These are phyloP conservation scores for Coleophora flavipennella DNA, from an alignment of 2,888 invertebrate species.

Conservation along the genomic window DNA sequence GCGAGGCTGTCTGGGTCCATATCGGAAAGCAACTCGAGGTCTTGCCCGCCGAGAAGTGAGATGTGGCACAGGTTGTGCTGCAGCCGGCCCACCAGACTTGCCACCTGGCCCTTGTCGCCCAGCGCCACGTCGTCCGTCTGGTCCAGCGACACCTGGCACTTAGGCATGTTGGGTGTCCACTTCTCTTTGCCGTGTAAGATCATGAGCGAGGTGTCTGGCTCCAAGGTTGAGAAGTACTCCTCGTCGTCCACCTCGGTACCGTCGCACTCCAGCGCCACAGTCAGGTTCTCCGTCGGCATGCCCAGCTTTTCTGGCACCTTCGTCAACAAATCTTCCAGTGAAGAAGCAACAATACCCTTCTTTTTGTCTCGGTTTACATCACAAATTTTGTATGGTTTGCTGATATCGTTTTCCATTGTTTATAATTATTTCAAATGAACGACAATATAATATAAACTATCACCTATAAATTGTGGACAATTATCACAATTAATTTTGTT, in stretches of 20 bases:
- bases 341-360: constrained; percentile 86
- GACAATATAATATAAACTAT: constrained; percentile 9
- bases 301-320: constrained; percentile 84
- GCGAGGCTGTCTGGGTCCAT: constrained; percentile 92
- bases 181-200: constrained; percentile 83
- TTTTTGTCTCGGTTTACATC: constrained; percentile 85
- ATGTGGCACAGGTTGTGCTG: constrained; percentile 89
- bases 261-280: constrained; percentile 91
- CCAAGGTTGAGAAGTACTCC: constrained; percentile 93
- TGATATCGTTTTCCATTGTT: constrained; percentile 72
- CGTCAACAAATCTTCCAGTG: constrained; percentile 82
- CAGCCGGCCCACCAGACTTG: constrained; percentile 82
- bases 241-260: constrained; percentile 97
- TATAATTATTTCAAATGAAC: constrained; percentile 1
- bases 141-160: constrained; percentile 75
- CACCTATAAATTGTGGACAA: constrained; percentile 1
- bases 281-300: constrained; percentile 76
- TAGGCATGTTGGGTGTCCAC: constrained; percentile 78
- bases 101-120: constrained; percentile 74
- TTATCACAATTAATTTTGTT: not conserved
- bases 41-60: constrained; percentile 86
- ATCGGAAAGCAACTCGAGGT: constrained; percentile 87
- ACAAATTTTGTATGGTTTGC: constrained; percentile 84
- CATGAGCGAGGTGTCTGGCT: constrained; percentile 90
- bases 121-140: constrained; percentile 70